Conservation (phyloP, 23 tunicate species). For the Ascidia mentula region DNA sequence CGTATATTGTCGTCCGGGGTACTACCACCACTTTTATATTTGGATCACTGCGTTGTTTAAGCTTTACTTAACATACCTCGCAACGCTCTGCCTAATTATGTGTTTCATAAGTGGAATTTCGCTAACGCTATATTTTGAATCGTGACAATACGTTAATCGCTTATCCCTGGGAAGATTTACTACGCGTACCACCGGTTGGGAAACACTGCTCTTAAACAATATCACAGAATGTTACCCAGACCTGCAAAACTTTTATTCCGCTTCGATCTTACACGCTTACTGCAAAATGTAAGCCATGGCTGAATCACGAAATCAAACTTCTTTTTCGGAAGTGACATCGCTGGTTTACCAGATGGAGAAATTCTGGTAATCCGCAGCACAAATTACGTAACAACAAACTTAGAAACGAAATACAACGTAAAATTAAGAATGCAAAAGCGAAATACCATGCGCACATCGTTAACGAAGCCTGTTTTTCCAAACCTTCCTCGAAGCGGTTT, state of each 20-base stretch:
- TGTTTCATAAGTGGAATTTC: no score
- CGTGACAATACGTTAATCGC: no score
- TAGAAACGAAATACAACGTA: neutral
- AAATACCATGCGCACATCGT: conserved; percentile 3
- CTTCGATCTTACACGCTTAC: neutral
- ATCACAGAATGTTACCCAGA: no score
- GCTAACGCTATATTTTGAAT: no score
- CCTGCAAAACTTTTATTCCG: neutral
- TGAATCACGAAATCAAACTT: neutral
- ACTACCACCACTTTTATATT: neutral
- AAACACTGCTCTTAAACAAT: no score
- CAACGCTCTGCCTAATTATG: no score
- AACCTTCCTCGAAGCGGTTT: neutral
- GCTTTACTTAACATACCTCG: neutral
- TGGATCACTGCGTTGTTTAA: neutral
- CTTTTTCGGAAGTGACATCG: neutral
- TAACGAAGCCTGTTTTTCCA: neutral
- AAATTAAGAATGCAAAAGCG: conserved; percentile 1
- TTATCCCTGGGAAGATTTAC: neutral
- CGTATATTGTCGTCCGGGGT: no score
- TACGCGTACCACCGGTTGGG: no score
- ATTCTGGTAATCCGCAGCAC: neutral
- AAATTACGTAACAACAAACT: conserved; percentile 1
- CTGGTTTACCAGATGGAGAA: neutral
- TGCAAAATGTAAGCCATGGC: neutral